A percentile compares a stretch with the other conserved stretches of the same genome.
Evolutionary conservation across 2,113 vertebrate species (phyloP).

Genomic region (Sigmodon hispidus): DNA sequence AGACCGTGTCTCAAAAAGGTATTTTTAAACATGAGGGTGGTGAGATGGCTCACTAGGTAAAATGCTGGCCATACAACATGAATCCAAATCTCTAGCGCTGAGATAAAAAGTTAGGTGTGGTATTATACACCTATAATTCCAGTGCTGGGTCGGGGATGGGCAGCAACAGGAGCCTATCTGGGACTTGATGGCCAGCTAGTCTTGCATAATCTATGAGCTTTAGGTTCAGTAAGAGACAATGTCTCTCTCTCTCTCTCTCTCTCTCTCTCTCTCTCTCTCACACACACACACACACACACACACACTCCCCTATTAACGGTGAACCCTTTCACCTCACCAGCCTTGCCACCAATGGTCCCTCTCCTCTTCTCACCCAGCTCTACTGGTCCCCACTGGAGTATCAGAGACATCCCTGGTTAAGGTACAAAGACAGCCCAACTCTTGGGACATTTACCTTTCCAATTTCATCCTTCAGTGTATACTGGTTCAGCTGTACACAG

Average conservation of each 20-base stretch:
- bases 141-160: background rate
- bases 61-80: background rate
- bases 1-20: background rate
- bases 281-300: background rate
- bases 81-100: background rate
- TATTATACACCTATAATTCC: background rate
- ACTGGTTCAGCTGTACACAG: slow-evolving; percentile 98
- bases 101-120: background rate
- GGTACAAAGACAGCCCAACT: background rate
- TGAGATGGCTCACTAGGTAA: background rate
- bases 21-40: background rate
- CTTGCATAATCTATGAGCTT: background rate
- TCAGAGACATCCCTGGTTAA: background rate
- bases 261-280: background rate
- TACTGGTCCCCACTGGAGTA: fast-evolving
- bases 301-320: background rate
- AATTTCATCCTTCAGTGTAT: slow-evolving; percentile 98
- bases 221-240: background rate
- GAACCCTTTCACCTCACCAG: background rate
- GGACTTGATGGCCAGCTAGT: background rate
- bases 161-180: background rate
- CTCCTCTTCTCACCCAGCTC: background rate
- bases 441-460: slow-evolving; percentile 91
- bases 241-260: background rate
- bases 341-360: background rate